Evolutionary conservation across 1,140 invertebrate species (phyloP), one percentile per base, ranked within the genome.

Genomic region (Anoplophora glabripennis): DNA sequence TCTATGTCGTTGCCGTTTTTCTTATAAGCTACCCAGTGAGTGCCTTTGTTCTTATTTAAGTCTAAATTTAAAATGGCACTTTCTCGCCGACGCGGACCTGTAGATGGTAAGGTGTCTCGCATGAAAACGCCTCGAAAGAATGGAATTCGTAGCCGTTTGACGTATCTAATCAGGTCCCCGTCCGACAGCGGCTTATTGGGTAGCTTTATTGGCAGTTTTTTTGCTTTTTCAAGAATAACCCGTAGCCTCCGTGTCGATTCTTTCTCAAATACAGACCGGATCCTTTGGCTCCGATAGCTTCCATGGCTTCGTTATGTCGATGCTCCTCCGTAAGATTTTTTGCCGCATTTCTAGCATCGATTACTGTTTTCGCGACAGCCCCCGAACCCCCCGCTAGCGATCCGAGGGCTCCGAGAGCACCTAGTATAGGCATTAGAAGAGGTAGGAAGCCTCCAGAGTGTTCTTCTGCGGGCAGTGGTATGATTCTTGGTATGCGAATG

Each of bases 331-430:
- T 7, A 12, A 12, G n/a, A 2, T 12, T 12, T 12, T 41, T 41
- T 12, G n/a, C 15, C 7, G 15, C 40, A 41, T 41, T 41, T 7
- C 7, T 41, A 41, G 15, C n/a, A 12, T 41, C n/a, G 40, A 17
- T 12, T 12, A 41, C 15, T 2, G 40, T 17, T 7, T 41, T 41
- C 15, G 40, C n/a, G 7, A 41, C 15, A 15, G 60, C 61, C 21
- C 21, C 21, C 21, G 21, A 2, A 28, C 21, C 21, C 12, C 71
- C 74, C 5, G 21, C 21, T 28, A 28, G 21, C 21, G 21, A 28
- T 3, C 21, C n/a, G n/a, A n/a, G n/a, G n/a, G n/a, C n/a, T n/a
- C n/a, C n/a, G n/a, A n/a, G n/a, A n/a, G n/a, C n/a, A n/a, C n/a
- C n/a, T n/a, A n/a, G n/a, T n/a, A n/a, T n/a, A n/a, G n/a, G n/a